Percentiles rank a stretch among this genome's conserved stretches.
Evolutionary conservation across 2,113 vertebrate genomes (phyloP).

Genomic region (Chinchilla lanigera): DNA sequence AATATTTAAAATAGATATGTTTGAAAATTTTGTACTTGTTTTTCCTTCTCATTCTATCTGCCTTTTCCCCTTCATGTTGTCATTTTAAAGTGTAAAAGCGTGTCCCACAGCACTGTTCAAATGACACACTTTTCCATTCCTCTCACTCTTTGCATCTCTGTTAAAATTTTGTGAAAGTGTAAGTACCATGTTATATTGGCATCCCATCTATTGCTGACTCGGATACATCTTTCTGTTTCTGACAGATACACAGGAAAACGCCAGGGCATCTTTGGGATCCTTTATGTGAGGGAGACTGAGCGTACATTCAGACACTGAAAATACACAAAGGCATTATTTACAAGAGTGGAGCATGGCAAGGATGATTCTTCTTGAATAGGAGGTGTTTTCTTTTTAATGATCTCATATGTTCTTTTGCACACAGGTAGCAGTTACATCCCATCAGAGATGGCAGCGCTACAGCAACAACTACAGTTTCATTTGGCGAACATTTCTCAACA

Average conservation of each 20-base stretch:
- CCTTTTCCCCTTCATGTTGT: background rate
- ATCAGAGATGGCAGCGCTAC: background rate
- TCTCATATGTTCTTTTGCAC: background rate
- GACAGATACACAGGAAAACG: background rate
- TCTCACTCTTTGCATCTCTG: background rate
- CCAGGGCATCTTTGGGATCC: background rate
- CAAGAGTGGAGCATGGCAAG: background rate
- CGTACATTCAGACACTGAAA: background rate
- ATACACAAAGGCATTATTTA: background rate
- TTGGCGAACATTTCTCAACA: conserved; percentile 35
- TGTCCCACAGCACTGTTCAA: background rate
- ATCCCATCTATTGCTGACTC: background rate
- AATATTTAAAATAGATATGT: background rate
- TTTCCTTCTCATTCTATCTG: background rate
- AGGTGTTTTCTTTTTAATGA: conserved; percentile 36
- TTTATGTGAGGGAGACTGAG: background rate
- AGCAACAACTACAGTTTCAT: background rate
- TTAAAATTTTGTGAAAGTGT: background rate
- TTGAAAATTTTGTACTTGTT: background rate
- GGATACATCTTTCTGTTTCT: background rate
- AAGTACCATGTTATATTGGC: background rate
- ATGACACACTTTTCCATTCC: background rate
- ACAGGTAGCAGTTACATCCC: background rate
- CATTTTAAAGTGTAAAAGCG: background rate
- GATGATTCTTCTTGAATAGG: background rate